Base-by-base conservation (phyloP, 1,140 invertebrate species). In the Drosophila insularis region DNA sequence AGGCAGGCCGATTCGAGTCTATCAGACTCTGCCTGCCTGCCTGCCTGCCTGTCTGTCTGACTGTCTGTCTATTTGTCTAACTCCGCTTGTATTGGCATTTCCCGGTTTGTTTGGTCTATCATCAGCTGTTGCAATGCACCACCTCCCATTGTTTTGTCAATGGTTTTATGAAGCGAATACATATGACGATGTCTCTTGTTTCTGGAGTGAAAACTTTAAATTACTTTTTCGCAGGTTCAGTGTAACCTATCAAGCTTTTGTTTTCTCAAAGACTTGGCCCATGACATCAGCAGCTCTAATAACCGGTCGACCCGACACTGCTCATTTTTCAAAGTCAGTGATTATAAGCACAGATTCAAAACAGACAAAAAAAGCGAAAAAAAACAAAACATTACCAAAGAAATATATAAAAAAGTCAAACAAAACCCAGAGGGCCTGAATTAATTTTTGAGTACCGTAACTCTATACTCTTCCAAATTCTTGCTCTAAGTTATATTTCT, bases 211-310 rank as follows among this genome's bases (percentile, higher is more conserved):
- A 80, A 76, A 68, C 59, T 72, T 50, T 11, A 58, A 17, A 32
- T 21, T 50, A 50, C 60, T 50, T 43, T 64, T 55, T 64, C 35
- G 60, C 68, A 69, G 73, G 77, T 78, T 73, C 67, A 70, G 55
- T 68, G 65, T 74, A 79, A 67, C 68, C 54, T 71, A 14, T 76
- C 23, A 19, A 50, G 58, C 40, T 61, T 37, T 37, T 27, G 27
- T 27, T 27, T 27, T 17, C 40, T 58, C 21, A 43, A 37, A 54
- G 60, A 61, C 17, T 27, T 46, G 43, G 64, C 43, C 81, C 76
- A 87, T 87, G 82, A 87, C 82, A 87, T 87, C 82, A 87, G 82
- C 82, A 87, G 82, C 79, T 82, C 76, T 55, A 89, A 76, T 79
- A 79, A 87, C 82, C 82, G 85, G 82, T 89, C 80, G 82, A 79